Conservation (phyloP, 1,140 invertebrate species). For the Cydia fagiglandana region DNA sequence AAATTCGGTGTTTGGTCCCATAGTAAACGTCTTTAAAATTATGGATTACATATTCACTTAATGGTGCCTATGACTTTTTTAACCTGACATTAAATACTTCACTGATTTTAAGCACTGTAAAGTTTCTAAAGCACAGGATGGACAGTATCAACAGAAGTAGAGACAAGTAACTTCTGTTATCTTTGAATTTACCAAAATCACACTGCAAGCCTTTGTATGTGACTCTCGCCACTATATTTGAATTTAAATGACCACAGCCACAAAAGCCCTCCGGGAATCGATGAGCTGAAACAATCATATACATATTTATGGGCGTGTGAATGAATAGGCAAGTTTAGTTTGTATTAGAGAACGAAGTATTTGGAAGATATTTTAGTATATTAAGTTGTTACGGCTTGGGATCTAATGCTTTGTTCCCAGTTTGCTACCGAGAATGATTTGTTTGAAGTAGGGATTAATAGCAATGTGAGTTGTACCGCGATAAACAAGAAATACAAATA, state of each 20-base stretch:
- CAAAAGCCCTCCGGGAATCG: constrained; percentile 23
- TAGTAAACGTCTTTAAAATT: too few relatives aligned
- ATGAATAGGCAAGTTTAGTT: constrained; percentile 29
- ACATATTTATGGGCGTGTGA: constrained; percentile 23
- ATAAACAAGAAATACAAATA: too few relatives aligned
- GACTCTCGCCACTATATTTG: constrained; percentile 10
- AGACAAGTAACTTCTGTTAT: not conserved
- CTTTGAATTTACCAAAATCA: constrained; percentile 25
- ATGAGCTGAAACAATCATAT: constrained; percentile 29
- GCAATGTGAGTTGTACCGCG: too few relatives aligned
- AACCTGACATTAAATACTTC: too few relatives aligned
- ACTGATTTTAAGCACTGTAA: too few relatives aligned
- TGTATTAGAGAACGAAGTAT: constrained; percentile 7
- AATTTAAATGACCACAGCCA: constrained; percentile 29
- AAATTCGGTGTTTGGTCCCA: too few relatives aligned
- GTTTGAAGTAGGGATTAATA: too few relatives aligned
- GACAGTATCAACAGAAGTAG: not conserved
- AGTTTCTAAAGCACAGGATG: not conserved
- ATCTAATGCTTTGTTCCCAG: not conserved
- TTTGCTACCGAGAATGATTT: too few relatives aligned
- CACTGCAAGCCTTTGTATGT: constrained; percentile 14
- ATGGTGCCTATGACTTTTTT: too few relatives aligned
- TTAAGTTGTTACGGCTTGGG: not conserved
- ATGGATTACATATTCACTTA: too few relatives aligned
- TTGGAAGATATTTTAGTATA: not conserved